Evolutionary conservation across 2,888 invertebrate genomes (phyloP), one percentile per base, ranked within the genome.

Genomic region (Hypomecis punctinalis): DNA sequence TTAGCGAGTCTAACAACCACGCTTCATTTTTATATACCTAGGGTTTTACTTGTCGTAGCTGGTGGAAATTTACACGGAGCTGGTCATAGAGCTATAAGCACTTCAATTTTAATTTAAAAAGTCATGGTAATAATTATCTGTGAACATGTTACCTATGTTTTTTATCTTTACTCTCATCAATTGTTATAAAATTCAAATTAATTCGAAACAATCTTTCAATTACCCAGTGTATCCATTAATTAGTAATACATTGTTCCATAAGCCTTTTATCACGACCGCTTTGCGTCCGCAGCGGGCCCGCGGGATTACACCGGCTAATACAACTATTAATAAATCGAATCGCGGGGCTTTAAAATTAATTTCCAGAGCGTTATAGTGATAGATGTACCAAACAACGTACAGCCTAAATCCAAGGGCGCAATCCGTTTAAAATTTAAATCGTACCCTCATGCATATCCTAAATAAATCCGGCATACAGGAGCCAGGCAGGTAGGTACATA

Each of bases 371-470:
- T 76, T 76, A 84, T 89, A 88, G 89, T 90, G 88, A 92, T 92
- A 90, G 90, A 89, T 91, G 87, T 87, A 82, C 87, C 82, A 87
- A 89, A 88, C 87, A 89, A 89, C 86, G 86, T 84, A 81, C 85
- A 83, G 82, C 84, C 80, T 79, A 85, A 89, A 90, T 89, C 90
- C 90, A 91, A 93, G 91, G 92, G 90, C 89, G 85, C 90, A 91
- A 91, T 92, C 91, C 92, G 90, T 92, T 93, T 91, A 92, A 93
- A 93, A 92, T 93, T 93, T 93, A 91, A 92, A 92, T 89, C 85
- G 86, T 85, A 91, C 90, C 91, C 91, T 92, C 93, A 92, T 92
- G 91, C 93, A 93, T 92, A 93, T 89, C 91, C 92, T 91, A 92
- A 93, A 92, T 91, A 93, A 92, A 92, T 92, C 92, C 90, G 85